A percentile compares a stretch with the other conserved stretches of the same genome.
phyloP scores from a whole-genome alignment of 1,140 invertebrate species.

The Musca vetustissima region DNA sequence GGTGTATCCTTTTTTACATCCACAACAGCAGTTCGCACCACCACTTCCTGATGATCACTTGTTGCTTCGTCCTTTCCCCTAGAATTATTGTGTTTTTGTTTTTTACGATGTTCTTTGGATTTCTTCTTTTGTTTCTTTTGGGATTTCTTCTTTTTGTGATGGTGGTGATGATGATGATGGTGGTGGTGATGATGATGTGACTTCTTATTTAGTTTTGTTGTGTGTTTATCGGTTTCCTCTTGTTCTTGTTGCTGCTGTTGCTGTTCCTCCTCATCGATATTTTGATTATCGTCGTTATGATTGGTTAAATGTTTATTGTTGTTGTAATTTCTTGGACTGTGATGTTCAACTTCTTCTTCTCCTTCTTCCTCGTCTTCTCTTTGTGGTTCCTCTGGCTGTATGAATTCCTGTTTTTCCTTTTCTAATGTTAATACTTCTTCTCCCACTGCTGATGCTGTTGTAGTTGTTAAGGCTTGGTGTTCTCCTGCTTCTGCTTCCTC shows the following conservation, averaged over 20 bases:
- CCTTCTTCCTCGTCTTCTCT: not conserved
- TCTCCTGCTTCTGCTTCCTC: conserved; percentile 5
- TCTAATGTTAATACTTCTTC: not conserved
- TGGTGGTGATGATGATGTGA: conserved; percentile 17
- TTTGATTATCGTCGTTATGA: conserved; percentile 8
- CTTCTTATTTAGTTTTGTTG: conserved; percentile 11
- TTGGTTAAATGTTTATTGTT: conserved; percentile 9
- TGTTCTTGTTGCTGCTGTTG: not conserved
- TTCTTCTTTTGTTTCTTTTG: conserved; percentile 52
- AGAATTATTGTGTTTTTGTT: conserved; percentile 10
- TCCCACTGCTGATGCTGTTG: not conserved
- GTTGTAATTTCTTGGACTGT: not conserved
- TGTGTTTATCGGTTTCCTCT: not conserved
- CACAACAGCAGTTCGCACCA: no score
- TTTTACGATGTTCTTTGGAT: conserved; percentile 39
- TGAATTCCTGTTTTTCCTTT: not conserved
- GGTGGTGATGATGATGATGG: conserved; percentile 23
- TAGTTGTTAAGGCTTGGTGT: no score
- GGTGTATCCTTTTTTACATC: not conserved
- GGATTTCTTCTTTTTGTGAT: conserved; percentile 52
- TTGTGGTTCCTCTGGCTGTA: not conserved
- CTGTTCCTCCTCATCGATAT: not conserved
- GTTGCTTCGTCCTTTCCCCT: not conserved
- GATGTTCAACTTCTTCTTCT: not conserved
- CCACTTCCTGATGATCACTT: conserved; percentile 12